Base-by-base conservation (phyloP, 1,140 invertebrate genomes). In the Nautilus pompilius region DNA sequence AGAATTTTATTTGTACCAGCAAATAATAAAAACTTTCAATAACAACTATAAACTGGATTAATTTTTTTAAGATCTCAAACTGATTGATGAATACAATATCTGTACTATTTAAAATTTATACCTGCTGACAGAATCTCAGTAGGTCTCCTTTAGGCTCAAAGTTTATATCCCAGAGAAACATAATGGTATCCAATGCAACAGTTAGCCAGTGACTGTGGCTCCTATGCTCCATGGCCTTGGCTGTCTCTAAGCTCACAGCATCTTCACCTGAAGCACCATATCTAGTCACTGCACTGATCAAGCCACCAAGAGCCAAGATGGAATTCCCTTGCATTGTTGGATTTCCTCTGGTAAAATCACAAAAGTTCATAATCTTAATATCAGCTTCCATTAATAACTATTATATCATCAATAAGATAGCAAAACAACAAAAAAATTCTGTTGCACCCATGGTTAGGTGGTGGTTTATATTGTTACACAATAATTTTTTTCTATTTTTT, bases 121-220 rank as follows among this genome's bases (percentile, higher is more conserved):
- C 75, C 75, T 74, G 73, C 48, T 71, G 75, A 61, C 73, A 71
- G 5, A 74, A 33, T 22, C 70, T 68, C 20, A 74, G 46, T 0
- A 77, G 45, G n/a, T 63, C 34, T 30, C 66, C 72, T 41, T 66
- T 65, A 1, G 73, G 62, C 30, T 64, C 58, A 60, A 67, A 70
- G 2, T 49, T 62, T 3, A 70, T 58, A 65, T 75, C 70, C 58
- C 68, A 59, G 10, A 77, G 26, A 41, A 61, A 70, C 63, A 75
- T 66, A 5, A 77, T 62, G 34, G 73, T 75, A 62, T 74, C 73
- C 29, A 65, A 64, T 56, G 69, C 66, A 54, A 71, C 58, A 1
- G 56, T 66, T 10, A 71, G 22, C 75, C 75, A 77, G 57, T 73
- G 70, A 45, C 64, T 61, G 46, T 72, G 71, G 15, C 65, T 60